These are phyloP conservation scores for Lepus oiostolus DNA, from an alignment of 2,797 vertebrate genomes.

Conservation along the genomic window DNA sequence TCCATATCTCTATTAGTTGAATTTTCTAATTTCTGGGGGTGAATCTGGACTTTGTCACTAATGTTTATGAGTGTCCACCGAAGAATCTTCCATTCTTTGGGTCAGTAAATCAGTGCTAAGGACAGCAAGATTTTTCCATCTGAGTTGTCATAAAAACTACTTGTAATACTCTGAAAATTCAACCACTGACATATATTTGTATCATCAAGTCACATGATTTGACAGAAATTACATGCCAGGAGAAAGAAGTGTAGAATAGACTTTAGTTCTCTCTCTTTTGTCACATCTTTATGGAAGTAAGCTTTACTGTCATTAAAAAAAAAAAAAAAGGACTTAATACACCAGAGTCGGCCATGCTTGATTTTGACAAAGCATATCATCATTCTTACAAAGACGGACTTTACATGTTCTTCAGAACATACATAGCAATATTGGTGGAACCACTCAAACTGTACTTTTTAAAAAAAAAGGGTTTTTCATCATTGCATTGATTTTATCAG, in stretches of 20 bases:
- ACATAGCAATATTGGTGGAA: not conserved
- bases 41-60: slow-evolving; percentile 76
- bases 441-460: slow-evolving; percentile 16
- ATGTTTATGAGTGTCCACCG: slow-evolving; percentile 86
- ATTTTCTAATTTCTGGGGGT: slow-evolving; percentile 83
- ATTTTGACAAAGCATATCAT: slow-evolving; percentile 35
- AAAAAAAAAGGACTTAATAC: slow-evolving; percentile 15
- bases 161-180: slow-evolving; percentile 82
- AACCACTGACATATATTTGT: slow-evolving; percentile 80
- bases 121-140: slow-evolving; percentile 81
- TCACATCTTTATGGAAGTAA: slow-evolving; percentile 37
- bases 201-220: slow-evolving; percentile 85
- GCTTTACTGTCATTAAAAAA: not conserved
- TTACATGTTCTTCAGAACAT: slow-evolving; percentile 44
- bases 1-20: slow-evolving; percentile 80
- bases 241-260: slow-evolving; percentile 81
- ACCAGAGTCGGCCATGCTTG: slow-evolving; percentile 2
- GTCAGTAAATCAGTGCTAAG: slow-evolving; percentile 84
- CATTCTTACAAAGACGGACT: slow-evolving; percentile 13
- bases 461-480: not conserved
- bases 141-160: slow-evolving; percentile 82
- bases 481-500: slow-evolving; percentile 17
- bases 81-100: slow-evolving; percentile 84
- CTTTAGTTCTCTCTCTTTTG: slow-evolving; percentile 48
- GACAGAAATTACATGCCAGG: slow-evolving; percentile 83